These are phyloP conservation scores for Acridotheres tristis DNA, from an alignment of 2,797 vertebrate genomes.

Conservation along the genomic window DNA sequence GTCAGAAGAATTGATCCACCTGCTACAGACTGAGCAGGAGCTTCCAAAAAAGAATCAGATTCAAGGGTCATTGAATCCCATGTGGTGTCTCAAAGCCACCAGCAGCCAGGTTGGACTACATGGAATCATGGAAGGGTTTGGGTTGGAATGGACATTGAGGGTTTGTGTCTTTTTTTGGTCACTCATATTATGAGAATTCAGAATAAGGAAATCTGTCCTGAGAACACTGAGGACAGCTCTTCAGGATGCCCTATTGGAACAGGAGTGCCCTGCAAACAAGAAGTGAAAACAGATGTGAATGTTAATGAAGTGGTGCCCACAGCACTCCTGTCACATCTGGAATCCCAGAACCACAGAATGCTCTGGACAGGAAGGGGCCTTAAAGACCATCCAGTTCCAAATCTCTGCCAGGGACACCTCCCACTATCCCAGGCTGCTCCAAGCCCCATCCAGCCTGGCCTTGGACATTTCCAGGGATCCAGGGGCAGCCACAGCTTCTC, in stretches of 20 bases:
- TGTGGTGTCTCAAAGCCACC: neutral
- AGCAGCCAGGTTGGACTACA: neutral
- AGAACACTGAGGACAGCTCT: too few relatives aligned
- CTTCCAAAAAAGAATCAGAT: neutral
- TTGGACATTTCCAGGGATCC: neutral
- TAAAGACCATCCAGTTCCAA: too few relatives aligned
- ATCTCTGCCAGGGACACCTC: neutral
- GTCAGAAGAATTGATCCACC: neutral
- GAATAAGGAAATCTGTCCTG: too few relatives aligned
- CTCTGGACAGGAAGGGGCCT: neutral
- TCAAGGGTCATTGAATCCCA: fast-evolving
- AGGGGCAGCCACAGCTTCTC: neutral
- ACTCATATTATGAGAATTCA: too few relatives aligned
- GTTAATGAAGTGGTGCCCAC: too few relatives aligned
- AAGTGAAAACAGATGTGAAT: too few relatives aligned
- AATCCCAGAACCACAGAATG: too few relatives aligned
- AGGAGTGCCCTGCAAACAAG: too few relatives aligned
- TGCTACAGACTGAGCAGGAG: neutral
- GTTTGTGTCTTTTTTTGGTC: too few relatives aligned
- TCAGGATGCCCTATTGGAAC: too few relatives aligned
- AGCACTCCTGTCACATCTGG: too few relatives aligned
- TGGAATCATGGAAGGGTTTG: neutral
- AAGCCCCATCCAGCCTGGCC: fast-evolving
- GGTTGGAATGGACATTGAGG: neutral
- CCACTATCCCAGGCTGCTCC: fast-evolving